Evolutionary conservation across 1,140 invertebrate species (phyloP).

Genomic region (Oncopodura yosiiana): DNA sequence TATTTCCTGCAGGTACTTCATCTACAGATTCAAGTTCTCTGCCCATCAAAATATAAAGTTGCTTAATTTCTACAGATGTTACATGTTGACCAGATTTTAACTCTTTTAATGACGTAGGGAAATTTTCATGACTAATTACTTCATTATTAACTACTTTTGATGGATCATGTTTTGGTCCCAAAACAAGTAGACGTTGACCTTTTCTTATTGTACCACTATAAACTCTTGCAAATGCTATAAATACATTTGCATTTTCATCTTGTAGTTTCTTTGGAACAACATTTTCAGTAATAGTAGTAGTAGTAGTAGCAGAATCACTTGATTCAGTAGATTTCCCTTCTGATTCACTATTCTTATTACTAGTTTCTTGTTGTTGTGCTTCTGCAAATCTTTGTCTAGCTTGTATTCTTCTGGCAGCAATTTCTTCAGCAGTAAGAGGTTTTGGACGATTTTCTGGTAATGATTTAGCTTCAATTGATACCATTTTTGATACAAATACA

Average conservation of each 20-base stretch:
- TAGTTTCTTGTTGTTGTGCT: conserved; percentile 33
- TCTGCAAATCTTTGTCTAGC: conserved; percentile 55
- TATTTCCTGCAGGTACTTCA: conserved; percentile 75
- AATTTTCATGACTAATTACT: conserved; percentile 44
- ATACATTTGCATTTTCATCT: conserved; percentile 51
- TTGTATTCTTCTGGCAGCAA: conserved; percentile 57
- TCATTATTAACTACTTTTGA: conserved; percentile 41
- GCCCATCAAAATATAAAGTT: conserved; percentile 88
- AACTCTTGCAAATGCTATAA: conserved; percentile 87
- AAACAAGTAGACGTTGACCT: conserved; percentile 69
- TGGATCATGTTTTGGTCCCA: conserved; percentile 85
- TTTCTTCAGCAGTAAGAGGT: conserved; percentile 62
- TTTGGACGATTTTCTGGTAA: conserved; percentile 63
- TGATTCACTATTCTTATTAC: too few relatives aligned
- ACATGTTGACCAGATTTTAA: conserved; percentile 54
- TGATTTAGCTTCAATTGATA: conserved; percentile 56
- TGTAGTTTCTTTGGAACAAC: conserved; percentile 5
- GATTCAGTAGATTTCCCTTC: not conserved
- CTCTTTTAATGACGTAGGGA: conserved; percentile 57
- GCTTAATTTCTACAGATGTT: conserved; percentile 51
- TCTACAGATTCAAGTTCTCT: conserved; percentile 73
- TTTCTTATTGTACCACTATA: conserved; percentile 76
- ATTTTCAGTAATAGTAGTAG: conserved; percentile 16
- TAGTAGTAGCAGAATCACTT: not conserved
- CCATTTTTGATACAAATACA: conserved; percentile 93